These are phyloP conservation scores for Hemibagrus guttatus DNA, from an alignment of 2,797 vertebrate species.

Conservation along the genomic window DNA sequence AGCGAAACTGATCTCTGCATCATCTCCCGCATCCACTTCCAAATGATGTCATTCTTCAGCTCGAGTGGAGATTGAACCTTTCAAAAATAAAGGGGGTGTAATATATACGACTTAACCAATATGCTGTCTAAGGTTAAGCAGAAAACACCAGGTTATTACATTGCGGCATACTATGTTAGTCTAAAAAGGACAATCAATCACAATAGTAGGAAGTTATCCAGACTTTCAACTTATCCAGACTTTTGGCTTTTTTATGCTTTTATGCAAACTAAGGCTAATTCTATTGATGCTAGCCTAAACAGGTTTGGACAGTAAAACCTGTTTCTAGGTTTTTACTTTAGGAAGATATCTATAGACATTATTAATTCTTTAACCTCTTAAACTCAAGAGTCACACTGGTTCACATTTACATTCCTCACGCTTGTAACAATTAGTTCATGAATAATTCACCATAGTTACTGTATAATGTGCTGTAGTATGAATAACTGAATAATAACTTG, in stretches of 20 bases:
- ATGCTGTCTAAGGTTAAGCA: background rate
- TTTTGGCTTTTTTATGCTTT: background rate
- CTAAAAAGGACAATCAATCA: background rate
- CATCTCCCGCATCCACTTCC: conserved; percentile 46
- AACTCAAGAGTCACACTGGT: background rate
- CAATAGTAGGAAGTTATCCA: background rate
- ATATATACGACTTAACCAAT: conserved; percentile 37
- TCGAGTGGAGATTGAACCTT: conserved; percentile 37
- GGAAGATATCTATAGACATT: background rate
- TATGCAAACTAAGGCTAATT: background rate
- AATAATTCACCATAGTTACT: conserved; percentile 20
- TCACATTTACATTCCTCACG: conserved; percentile 6
- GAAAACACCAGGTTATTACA: background rate
- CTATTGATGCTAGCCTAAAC: background rate
- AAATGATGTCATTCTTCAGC: conserved; percentile 24
- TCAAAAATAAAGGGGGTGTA: conserved; percentile 18
- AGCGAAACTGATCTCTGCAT: conserved; percentile 55
- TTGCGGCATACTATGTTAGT: background rate
- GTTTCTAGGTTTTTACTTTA: background rate
- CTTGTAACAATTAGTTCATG: conserved; percentile 7
- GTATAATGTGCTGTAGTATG: conserved; percentile 15
- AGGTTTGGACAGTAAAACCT: background rate
- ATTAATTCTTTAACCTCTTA: background rate
- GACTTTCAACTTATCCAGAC: background rate
- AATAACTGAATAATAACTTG: conserved; percentile 12